Evolutionary conservation across 64 coral and sea anemone species (phyloP), one percentile per base, ranked within the genome.

Genomic region (Orbicella faveolata): DNA sequence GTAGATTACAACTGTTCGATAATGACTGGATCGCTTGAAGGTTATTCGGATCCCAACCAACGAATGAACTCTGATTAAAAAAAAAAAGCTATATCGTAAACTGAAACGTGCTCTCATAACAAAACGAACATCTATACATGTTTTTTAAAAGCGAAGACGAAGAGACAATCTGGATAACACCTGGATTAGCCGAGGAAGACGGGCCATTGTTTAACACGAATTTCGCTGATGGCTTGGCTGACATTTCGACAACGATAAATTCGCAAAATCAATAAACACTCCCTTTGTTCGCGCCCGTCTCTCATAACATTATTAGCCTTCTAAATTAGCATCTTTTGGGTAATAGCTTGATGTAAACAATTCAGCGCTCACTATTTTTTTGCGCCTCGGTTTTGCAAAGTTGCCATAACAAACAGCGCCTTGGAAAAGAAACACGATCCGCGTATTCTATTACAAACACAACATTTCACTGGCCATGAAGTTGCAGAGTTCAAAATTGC

Each of bases 261-360:
- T 89, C 77, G 53, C 76, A 94, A 84, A 94, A 83, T 94, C 87
- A 94, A 94, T 87, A 94, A 94, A 89, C 92, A 89, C 54, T 75
- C 21, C 83, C 80, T 94, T 94, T 94, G 92, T 94, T 94, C 92
- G 82, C 87, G 89, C 87, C 92, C 88, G 89, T 94, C 92, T 94
- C 92, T 89, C 92, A 94, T 94, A 89, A 94, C 89, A 94, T 89
- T 94, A 94, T 94, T 94, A 94, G 92, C 92, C 79, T 75, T 54
- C 80, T 83, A 94, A 94, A 89, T 94, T 89, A 88, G 87, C 88
- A 89, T 88, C 89, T 94, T 94, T 94, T 82, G 80, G 87, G 87
- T 94, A 94, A 94, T 94, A 94, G 87, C 74, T 82, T 39, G 79
- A 84, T 81, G 87, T 89, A 89, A 94, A 89, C 88, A 94, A 76